phyloP scores from a whole-genome alignment of 1,140 invertebrate species.

The Triops cancriformis region DNA sequence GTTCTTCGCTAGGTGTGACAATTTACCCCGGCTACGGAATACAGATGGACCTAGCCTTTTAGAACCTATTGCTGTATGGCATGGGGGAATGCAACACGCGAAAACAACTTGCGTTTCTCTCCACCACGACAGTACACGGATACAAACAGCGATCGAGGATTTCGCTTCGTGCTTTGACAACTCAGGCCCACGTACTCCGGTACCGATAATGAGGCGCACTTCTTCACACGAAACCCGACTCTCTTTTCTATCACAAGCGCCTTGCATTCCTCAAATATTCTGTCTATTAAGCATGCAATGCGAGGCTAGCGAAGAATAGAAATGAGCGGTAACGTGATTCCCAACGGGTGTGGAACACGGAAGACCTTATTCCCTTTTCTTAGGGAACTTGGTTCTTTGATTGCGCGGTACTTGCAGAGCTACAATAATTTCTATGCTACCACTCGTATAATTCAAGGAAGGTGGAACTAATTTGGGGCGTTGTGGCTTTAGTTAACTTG shows the following conservation, averaged over 20 bases:
- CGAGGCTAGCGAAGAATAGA: neutral
- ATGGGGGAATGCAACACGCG: neutral
- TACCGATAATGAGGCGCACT: no score
- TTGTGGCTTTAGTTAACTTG: no score
- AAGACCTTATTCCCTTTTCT: neutral
- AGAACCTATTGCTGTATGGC: neutral
- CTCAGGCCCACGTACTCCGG: neutral
- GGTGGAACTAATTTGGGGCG: no score
- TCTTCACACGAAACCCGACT: no score
- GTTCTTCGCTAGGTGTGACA: neutral
- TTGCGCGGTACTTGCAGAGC: no score
- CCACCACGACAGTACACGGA: neutral
- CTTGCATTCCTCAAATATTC: neutral
- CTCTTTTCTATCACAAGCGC: no score
- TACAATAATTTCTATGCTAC: no score
- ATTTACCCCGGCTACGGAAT: neutral
- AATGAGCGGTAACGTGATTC: neutral
- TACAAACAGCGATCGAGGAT: neutral
- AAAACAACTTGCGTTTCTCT: neutral
- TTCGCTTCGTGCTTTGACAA: neutral
- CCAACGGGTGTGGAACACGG: neutral
- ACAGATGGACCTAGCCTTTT: neutral
- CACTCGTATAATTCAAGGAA: no score
- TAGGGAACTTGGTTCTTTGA: neutral
- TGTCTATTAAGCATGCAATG: neutral